Percentiles rank a stretch among this genome's conserved stretches.
Evolutionary conservation across 2,888 invertebrate species (phyloP).

Genomic region (Drosophila neutralis): DNA sequence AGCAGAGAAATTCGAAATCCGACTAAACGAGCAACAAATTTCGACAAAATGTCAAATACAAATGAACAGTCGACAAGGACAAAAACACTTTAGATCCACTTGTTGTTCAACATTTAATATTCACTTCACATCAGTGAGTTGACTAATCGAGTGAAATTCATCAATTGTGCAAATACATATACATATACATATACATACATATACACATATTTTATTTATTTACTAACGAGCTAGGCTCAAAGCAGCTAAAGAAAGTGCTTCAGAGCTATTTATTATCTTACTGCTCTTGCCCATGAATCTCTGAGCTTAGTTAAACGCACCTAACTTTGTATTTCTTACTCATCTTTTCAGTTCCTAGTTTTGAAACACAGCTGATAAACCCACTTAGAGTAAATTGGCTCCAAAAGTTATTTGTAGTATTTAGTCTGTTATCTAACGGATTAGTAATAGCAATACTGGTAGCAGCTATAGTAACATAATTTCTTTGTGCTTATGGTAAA

Average conservation of each 20-base stretch:
- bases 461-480: no score
- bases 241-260: neutral
- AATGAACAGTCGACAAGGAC: neutral
- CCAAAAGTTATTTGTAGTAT: no score
- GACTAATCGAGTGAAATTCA: conserved; percentile 30
- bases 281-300: no score
- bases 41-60: conserved; percentile 18
- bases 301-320: no score
- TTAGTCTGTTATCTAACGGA: no score
- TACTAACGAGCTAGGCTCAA: neutral
- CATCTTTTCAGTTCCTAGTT: no score
- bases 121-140: neutral
- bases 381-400: no score
- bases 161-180: neutral
- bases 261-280: neutral
- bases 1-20: conserved; percentile 19
- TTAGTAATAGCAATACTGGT: no score
- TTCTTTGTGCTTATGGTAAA: no score
- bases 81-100: conserved; percentile 19
- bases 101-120: conserved; percentile 10
- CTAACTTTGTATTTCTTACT: no score
- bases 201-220: neutral
- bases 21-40: conserved; percentile 7
- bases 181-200: neutral
- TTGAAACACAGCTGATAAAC: no score